Base-by-base conservation (phyloP, 1,140 invertebrate species). In the Cylas formicarius region DNA sequence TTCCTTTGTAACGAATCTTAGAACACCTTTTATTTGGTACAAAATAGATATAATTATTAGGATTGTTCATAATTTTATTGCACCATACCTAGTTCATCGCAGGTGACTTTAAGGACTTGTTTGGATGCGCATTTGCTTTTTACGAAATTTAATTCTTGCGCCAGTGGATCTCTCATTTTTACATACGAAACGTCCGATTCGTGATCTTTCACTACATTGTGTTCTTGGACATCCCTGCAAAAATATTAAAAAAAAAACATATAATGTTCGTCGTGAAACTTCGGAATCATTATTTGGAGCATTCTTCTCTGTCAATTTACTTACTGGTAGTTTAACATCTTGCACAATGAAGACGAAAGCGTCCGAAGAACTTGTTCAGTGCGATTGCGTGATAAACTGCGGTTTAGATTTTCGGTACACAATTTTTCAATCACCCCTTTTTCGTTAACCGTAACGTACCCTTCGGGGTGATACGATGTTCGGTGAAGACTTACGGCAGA, bases 401-500 rank as follows among this genome's bases (percentile, higher is more conserved):
- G 62, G 53, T 77, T 78, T 6, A 86, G 68, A 50, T 82, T 81
- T 39, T 84, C 83, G 18, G 81, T 80, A 54, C 87, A 90, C 14
- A 90, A 67, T 66, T 89, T 89, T 21, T 85, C 86, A 13, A 76
- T 66, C n/a, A 74, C 73, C 6, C 86, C 86, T 55, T 84, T 83
- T 65, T 90, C 85, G 39, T 84, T 83, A 69, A 86, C 90, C 37
- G 87, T 72, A 1, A 87, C 82, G 64, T 81, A 88, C 3, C 88
- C 88, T 48, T 80, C 77, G 27, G 74, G 71, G 44, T 73, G 74
- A 44, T 87, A 86, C 42, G 77, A 71, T 1, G 75, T 66, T 16
- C 79, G 70, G 53, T 86, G 75, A 1, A 82, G 80, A 0, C 75
- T 78, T 50, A 75, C 66, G 35, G 70, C 62, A 10, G 72, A 70